Conservation (phyloP, 2,113 vertebrate species). For the Hippolais icterina region DNA sequence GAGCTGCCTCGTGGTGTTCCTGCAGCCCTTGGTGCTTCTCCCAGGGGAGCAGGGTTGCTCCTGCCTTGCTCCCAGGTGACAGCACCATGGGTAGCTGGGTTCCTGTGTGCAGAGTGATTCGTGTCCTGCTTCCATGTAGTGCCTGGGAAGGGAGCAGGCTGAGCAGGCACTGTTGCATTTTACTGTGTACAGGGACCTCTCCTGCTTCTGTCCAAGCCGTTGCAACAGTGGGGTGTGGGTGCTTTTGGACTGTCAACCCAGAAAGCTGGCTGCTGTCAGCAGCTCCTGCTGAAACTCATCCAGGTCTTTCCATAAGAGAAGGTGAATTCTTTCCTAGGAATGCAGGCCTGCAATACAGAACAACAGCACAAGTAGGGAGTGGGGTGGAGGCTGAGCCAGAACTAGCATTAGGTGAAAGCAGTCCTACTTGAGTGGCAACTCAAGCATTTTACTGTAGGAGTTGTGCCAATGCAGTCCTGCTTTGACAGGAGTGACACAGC, state of each 20-base stretch:
- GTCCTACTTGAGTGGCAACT: not conserved
- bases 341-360: not conserved
- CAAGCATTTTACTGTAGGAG: not conserved
- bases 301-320: not conserved
- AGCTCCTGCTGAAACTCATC: not conserved
- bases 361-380: not conserved
- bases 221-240: not conserved
- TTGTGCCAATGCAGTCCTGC: not conserved
- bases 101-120: not conserved
- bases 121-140: accelerated
- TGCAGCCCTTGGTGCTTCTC: not conserved
- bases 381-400: not conserved
- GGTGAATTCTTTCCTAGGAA: not conserved
- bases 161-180: not conserved
- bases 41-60: not conserved
- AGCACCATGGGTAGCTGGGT: accelerated
- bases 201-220: not conserved
- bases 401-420: not conserved
- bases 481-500: not conserved
- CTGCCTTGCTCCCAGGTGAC: not conserved
- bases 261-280: not conserved
- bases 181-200: accelerated
- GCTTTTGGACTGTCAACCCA: not conserved
- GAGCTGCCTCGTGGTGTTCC: not conserved
- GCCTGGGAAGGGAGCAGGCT: not conserved